Conservation (phyloP, 2,113 vertebrate genomes). For the Irena cyanogastra region DNA sequence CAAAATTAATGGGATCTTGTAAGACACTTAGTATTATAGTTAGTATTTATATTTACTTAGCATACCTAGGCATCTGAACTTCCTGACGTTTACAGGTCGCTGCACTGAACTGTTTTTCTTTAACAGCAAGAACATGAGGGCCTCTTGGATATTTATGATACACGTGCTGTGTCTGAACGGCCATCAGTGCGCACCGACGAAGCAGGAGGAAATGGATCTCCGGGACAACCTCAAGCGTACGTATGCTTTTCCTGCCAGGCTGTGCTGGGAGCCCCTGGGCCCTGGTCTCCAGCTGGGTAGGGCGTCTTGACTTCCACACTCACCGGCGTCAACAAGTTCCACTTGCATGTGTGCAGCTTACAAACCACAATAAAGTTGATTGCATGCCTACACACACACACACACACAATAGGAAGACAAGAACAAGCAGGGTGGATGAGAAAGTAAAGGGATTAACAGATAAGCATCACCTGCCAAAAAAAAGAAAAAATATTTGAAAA, state of each 20-base stretch:
- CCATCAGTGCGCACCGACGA: constrained; percentile 55
- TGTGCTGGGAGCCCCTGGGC: neutral
- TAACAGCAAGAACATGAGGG: constrained; percentile 74
- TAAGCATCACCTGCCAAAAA: neutral
- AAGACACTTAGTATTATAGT: neutral
- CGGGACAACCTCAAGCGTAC: constrained; percentile 75
- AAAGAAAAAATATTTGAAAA: neutral
- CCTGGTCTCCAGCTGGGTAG: neutral
- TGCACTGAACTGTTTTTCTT: neutral
- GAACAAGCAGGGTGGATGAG: neutral
- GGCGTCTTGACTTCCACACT: neutral
- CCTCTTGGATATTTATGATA: constrained; percentile 60
- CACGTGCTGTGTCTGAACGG: constrained; percentile 59
- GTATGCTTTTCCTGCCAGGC: neutral
- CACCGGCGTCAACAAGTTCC: neutral
- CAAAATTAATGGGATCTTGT: neutral
- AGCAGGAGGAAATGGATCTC: constrained; percentile 43
- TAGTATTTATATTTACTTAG: neutral
- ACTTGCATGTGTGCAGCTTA: neutral
- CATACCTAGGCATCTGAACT: neutral
- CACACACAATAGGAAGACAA: neutral
- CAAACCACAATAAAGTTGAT: neutral
- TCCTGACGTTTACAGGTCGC: neutral
- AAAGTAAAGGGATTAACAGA: neutral
- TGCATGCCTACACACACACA: neutral